Percentiles rank a stretch among this genome's conserved stretches.
These are phyloP conservation scores for Hypsopygia costalis DNA, from an alignment of 2,888 invertebrate genomes.

Conservation along the genomic window DNA sequence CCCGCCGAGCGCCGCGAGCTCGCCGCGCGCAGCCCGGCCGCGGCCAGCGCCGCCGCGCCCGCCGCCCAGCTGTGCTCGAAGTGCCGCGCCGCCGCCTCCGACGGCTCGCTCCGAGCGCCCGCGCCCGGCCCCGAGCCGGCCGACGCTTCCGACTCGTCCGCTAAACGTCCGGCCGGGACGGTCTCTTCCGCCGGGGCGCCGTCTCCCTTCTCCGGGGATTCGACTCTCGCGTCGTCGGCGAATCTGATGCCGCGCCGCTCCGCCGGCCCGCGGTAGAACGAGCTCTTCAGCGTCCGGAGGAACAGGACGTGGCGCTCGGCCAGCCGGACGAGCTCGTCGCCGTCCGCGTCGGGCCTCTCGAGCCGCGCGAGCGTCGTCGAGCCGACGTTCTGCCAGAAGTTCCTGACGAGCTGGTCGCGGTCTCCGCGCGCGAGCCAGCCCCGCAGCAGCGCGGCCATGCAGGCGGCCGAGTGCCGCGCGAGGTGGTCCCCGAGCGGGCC, in stretches of 20 bases:
- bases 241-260: conserved; percentile 46
- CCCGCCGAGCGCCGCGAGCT: background rate
- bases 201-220: too few relatives aligned
- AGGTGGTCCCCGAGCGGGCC: conserved; percentile 27
- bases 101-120: too few relatives aligned
- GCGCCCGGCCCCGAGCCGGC: background rate
- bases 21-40: background rate
- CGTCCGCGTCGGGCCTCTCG: conserved; percentile 42
- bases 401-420: conserved; percentile 49
- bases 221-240: background rate
- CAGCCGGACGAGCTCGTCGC: conserved; percentile 51
- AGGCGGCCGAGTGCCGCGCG: conserved; percentile 36
- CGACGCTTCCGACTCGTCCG: background rate
- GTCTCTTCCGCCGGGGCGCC: background rate
- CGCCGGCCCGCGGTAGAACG: conserved; percentile 34
- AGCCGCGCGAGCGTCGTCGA: conserved; percentile 42
- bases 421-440: conserved; percentile 54
- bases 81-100: background rate
- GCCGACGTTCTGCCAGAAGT: conserved; percentile 62
- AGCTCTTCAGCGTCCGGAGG: conserved; percentile 41
- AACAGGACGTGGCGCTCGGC: conserved; percentile 54
- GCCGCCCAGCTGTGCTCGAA: background rate
- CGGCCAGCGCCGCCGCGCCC: background rate
- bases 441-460: conserved; percentile 43
- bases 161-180: background rate